Conservation (phyloP, 1,140 invertebrate species). For the Atta cephalotes region DNA sequence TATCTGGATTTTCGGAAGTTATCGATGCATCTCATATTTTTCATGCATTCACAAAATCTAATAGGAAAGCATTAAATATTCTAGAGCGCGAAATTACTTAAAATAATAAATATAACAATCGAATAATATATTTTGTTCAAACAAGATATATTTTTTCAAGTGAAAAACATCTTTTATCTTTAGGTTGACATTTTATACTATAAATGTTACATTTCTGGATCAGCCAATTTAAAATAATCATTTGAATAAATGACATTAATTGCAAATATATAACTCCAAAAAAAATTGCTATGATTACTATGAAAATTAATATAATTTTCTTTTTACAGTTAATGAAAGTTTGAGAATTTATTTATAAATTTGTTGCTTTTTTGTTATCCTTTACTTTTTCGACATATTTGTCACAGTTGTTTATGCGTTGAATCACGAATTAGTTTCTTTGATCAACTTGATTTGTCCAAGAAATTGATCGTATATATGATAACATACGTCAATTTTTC, state of each 20-base stretch:
- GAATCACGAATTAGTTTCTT: slow-evolving; percentile 64
- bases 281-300: background rate
- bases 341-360: background rate
- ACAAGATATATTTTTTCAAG: background rate
- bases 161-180: background rate
- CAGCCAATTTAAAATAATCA: background rate
- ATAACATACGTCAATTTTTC: slow-evolving; percentile 59
- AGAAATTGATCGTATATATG: slow-evolving; percentile 56
- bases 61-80: slow-evolving; percentile 15
- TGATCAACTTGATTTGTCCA: slow-evolving; percentile 56
- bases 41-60: background rate
- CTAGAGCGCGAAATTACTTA: background rate
- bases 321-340: background rate
- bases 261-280: background rate
- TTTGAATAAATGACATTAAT: background rate
- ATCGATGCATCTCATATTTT: background rate
- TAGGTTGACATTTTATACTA: background rate
- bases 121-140: background rate
- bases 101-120: background rate
- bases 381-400: background rate
- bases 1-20: slow-evolving; percentile 1
- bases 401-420: slow-evolving; percentile 53
- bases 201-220: background rate
- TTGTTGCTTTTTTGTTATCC: background rate
- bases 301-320: background rate